A percentile compares a stretch with the other conserved stretches of the same genome.
Conservation (phyloP, 2,888 invertebrate species). For the Calameuta pallipes region DNA sequence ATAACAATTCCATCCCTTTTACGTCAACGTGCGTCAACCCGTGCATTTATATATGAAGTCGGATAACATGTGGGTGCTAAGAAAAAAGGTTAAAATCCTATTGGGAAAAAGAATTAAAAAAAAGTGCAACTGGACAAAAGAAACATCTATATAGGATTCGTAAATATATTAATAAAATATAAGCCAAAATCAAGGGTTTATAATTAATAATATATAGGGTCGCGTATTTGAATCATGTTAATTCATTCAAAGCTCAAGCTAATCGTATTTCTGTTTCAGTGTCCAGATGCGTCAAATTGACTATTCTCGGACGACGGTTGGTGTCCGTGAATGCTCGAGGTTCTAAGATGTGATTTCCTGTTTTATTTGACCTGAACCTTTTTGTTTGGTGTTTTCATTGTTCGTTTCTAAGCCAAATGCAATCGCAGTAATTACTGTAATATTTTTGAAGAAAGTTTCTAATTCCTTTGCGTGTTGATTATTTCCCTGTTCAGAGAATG, state of each 20-base stretch:
- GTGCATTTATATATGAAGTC: background rate
- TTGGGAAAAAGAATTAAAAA: background rate
- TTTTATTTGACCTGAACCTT: background rate
- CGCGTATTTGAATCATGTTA: background rate
- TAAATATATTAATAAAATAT: background rate
- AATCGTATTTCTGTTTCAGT: background rate
- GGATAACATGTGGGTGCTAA: background rate
- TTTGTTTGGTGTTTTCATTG: background rate
- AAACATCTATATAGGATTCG: background rate
- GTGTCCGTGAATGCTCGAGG: background rate
- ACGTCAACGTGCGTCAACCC: conserved; percentile 4
- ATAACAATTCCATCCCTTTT: conserved; percentile 31
- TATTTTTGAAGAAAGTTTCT: background rate
- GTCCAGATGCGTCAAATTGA: background rate
- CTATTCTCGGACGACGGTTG: background rate
- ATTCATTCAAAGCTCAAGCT: background rate
- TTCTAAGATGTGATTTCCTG: background rate
- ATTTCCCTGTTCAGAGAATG: background rate
- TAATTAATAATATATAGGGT: background rate
- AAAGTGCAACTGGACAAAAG: background rate
- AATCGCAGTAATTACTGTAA: background rate
- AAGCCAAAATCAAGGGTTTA: background rate
- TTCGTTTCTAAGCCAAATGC: background rate
- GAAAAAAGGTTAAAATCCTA: background rate
- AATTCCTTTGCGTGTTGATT: background rate